phyloP scores from a whole-genome alignment of 2,113 vertebrate genomes.

The Macquaria ambigua region DNA sequence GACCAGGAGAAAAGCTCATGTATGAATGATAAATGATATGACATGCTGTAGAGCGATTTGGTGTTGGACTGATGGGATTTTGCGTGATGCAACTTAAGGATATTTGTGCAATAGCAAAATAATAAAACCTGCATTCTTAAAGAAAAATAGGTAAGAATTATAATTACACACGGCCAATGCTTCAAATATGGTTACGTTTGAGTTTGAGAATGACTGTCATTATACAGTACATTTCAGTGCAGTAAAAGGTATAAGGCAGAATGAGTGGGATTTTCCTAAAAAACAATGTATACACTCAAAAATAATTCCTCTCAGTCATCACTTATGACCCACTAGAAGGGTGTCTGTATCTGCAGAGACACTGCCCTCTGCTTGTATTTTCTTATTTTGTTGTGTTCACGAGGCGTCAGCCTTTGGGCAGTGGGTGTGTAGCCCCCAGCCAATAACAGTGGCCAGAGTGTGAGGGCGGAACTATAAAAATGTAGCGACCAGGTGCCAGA shows the following conservation, averaged over 20 bases:
- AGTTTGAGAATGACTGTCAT: background rate
- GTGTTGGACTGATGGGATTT: background rate
- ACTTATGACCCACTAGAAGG: too few relatives aligned
- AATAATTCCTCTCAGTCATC: too few relatives aligned
- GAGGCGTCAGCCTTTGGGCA: too few relatives aligned
- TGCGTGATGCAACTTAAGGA: background rate
- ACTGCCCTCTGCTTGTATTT: too few relatives aligned
- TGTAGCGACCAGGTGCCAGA: too few relatives aligned
- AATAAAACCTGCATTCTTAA: background rate
- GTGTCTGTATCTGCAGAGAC: too few relatives aligned
- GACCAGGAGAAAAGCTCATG: background rate
- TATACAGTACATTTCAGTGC: background rate
- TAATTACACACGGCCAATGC: background rate
- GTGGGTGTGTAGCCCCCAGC: too few relatives aligned
- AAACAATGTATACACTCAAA: too few relatives aligned
- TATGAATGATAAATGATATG: constrained; percentile 22
- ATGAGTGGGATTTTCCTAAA: too few relatives aligned
- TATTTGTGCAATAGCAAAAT: background rate
- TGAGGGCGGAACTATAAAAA: too few relatives aligned
- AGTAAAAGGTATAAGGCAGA: background rate
- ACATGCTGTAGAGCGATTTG: background rate
- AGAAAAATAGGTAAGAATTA: background rate
- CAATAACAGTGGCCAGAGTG: too few relatives aligned
- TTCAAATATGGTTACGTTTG: background rate
- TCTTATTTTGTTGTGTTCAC: too few relatives aligned